Conservation (phyloP, 1,140 invertebrate genomes). For the Myzus persicae region DNA sequence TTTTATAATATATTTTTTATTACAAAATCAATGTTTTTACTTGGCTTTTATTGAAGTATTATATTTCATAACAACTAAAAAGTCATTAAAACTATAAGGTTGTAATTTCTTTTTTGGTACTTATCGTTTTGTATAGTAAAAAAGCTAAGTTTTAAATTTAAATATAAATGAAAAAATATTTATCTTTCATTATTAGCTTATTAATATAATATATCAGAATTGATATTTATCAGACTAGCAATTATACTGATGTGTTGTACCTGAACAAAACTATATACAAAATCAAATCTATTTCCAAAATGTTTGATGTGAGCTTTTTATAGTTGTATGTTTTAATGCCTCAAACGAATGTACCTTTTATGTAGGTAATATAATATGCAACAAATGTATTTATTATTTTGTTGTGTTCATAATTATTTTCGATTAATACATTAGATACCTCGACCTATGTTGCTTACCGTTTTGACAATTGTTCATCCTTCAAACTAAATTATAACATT, state of each 20-base stretch:
- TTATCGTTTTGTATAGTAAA: not conserved
- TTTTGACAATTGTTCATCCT: not conserved
- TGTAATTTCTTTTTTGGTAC: not conserved
- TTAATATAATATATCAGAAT: not conserved
- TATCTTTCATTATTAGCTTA: not conserved
- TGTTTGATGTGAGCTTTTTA: not conserved
- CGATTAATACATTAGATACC: not conserved
- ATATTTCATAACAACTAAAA: constrained; percentile 2
- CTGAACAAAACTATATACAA: not conserved
- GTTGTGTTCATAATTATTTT: not conserved
- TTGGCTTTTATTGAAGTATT: not conserved
- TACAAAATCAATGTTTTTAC: not conserved
- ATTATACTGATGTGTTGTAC: not conserved
- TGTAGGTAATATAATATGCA: not conserved
- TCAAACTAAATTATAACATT: not conserved
- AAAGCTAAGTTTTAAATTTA: not conserved
- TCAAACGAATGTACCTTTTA: not conserved
- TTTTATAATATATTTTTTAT: not conserved
- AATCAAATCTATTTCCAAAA: not conserved
- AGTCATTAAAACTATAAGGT: not conserved
- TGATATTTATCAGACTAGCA: not conserved
- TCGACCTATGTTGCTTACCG: not conserved
- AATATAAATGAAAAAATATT: constrained; percentile 12
- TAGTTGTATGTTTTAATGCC: not conserved
- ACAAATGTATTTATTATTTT: not conserved